A percentile compares a stretch with the other conserved stretches of the same genome.
Evolutionary conservation across 2,888 invertebrate species (phyloP).

Genomic region (Mellilla xanthometata): DNA sequence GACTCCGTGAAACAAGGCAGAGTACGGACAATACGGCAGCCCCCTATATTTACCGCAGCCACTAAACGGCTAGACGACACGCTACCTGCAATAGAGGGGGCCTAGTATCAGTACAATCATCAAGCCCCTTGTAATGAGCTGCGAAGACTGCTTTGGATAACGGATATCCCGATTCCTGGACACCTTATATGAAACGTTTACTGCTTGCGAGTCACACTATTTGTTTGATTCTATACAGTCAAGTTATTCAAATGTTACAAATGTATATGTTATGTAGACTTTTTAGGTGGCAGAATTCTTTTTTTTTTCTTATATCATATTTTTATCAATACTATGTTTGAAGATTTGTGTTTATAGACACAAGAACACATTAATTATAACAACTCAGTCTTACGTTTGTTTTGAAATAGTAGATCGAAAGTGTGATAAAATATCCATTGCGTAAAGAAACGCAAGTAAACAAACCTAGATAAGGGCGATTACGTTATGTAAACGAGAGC

Average conservation of each 20-base stretch:
- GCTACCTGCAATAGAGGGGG: constrained; percentile 48
- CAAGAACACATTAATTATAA: too few relatives aligned
- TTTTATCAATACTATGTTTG: too few relatives aligned
- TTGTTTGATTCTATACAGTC: too few relatives aligned
- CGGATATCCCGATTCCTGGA: constrained; percentile 58
- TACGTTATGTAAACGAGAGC: constrained; percentile 43
- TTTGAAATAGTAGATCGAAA: background rate
- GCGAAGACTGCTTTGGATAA: constrained; percentile 45
- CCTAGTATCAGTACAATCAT: constrained; percentile 35
- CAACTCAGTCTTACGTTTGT: too few relatives aligned
- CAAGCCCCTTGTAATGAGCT: constrained; percentile 46
- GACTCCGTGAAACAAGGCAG: constrained; percentile 10
- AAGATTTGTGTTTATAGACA: too few relatives aligned
- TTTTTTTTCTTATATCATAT: too few relatives aligned
- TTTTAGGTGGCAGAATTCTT: too few relatives aligned
- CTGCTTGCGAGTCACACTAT: too few relatives aligned
- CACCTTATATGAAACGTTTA: constrained; percentile 15
- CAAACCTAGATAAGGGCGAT: constrained; percentile 38
- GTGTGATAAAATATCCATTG: background rate
- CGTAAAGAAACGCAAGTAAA: constrained; percentile 6
- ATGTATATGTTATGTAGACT: too few relatives aligned
- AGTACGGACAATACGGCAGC: constrained; percentile 30
- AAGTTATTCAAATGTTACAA: too few relatives aligned
- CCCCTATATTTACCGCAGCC: constrained; percentile 46
- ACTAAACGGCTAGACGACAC: constrained; percentile 60